Conservation (phyloP, 2,113 vertebrate genomes). For the Lepus europaeus region DNA sequence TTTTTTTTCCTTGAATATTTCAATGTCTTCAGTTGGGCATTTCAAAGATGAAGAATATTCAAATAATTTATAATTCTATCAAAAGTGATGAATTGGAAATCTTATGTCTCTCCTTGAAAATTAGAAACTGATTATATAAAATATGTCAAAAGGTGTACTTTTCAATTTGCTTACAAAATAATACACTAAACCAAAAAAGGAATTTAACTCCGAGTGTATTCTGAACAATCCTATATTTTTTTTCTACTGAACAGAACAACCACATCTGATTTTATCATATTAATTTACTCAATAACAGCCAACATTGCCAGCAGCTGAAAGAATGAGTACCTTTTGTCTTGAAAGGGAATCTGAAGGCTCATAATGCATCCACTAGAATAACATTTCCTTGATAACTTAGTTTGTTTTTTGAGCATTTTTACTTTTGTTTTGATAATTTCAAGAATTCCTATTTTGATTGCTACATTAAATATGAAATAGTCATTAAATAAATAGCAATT, state of each 20-base stretch:
- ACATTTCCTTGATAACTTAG: too few relatives aligned
- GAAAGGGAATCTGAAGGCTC: too few relatives aligned
- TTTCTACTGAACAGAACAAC: background rate
- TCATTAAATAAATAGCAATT: background rate
- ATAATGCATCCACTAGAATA: too few relatives aligned
- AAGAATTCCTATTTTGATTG: constrained; percentile 25
- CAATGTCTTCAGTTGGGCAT: background rate
- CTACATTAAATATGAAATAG: background rate
- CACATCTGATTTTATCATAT: background rate
- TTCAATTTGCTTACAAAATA: constrained; percentile 1
- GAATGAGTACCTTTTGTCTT: too few relatives aligned
- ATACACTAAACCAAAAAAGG: background rate
- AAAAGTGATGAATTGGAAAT: constrained; percentile 7
- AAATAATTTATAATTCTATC: background rate
- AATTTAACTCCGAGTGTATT: background rate
- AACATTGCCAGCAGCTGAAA: too few relatives aligned
- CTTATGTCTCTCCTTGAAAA: background rate
- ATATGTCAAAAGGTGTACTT: background rate
- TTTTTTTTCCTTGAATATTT: constrained; percentile 11
- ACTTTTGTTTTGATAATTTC: background rate
- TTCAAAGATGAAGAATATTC: background rate
- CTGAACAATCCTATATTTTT: background rate
- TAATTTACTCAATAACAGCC: background rate
- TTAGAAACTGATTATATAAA: background rate
- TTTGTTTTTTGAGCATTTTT: background rate